A percentile compares a stretch with the other conserved stretches of the same genome.
Evolutionary conservation across 2,113 vertebrate genomes (phyloP).

Genomic region (Neopipo cinnamomea): DNA sequence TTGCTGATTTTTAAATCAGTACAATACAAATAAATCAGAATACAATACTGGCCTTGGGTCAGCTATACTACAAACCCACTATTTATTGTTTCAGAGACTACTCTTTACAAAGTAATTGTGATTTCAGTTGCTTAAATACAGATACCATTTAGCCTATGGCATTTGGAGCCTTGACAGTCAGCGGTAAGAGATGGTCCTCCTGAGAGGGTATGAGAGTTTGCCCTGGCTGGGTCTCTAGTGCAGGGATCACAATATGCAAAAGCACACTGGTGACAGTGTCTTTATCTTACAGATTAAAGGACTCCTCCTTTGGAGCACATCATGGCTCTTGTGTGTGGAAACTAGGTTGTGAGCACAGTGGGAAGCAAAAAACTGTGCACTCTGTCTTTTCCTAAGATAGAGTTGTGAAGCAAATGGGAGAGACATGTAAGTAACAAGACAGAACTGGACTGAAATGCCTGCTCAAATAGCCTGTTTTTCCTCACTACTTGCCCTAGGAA

Average conservation of each 20-base stretch:
- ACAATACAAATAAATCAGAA: not conserved
- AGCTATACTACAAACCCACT: not conserved
- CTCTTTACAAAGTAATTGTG: not conserved
- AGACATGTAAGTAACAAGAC: not conserved
- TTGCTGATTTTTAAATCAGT: not conserved
- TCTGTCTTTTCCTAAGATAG: not conserved
- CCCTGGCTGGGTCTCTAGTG: not conserved
- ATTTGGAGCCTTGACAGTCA: not conserved
- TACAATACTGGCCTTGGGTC: not conserved
- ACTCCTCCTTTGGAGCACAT: not conserved
- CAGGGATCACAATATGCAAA: not conserved
- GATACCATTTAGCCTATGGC: not conserved
- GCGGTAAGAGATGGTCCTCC: not conserved
- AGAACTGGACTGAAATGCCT: not conserved
- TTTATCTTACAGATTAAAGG: not conserved
- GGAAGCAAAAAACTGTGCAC: not conserved
- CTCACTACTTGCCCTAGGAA: not conserved
- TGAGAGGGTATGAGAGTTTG: not conserved
- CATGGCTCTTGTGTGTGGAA: not conserved
- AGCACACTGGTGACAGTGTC: not conserved
- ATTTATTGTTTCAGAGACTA: not conserved
- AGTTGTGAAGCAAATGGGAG: not conserved
- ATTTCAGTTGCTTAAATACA: conserved; percentile 16
- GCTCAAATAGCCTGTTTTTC: not conserved
- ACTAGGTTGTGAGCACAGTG: not conserved